Conservation (phyloP, 2,888 invertebrate species). For the Nephrotoma guestfalica region DNA sequence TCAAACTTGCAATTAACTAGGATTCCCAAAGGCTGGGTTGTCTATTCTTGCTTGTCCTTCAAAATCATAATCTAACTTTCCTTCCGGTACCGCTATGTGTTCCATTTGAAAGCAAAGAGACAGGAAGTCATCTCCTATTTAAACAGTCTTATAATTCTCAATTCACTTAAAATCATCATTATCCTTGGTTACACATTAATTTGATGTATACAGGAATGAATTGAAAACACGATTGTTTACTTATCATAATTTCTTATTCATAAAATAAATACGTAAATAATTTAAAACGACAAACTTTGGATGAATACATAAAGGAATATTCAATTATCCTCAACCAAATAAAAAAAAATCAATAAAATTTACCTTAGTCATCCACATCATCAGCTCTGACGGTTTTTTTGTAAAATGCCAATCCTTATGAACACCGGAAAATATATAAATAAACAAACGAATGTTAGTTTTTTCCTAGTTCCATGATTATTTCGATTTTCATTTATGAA, state of each 20-base stretch:
- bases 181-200: too few species aligned
- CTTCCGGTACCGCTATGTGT: too few species aligned
- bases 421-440: not conserved
- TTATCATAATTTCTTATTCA: not conserved
- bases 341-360: not conserved
- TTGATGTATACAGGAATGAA: not conserved
- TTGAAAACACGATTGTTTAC: not conserved
- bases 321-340: not conserved
- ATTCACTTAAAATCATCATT: too few species aligned
- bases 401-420: not conserved
- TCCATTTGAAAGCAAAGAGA: too few species aligned
- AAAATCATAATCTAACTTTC: too few species aligned
- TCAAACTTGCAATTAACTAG: too few species aligned
- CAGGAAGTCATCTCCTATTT: too few species aligned
- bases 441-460: not conserved
- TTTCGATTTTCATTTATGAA: not conserved
- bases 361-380: not conserved
- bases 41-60: too few species aligned
- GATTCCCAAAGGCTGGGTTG: too few species aligned
- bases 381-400: not conserved
- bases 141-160: too few species aligned
- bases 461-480: not conserved
- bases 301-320: not conserved
- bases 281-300: not conserved
- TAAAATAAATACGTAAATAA: not conserved